Conservation (phyloP, 2,113 vertebrate species). For the Festucalex cinctus region DNA sequence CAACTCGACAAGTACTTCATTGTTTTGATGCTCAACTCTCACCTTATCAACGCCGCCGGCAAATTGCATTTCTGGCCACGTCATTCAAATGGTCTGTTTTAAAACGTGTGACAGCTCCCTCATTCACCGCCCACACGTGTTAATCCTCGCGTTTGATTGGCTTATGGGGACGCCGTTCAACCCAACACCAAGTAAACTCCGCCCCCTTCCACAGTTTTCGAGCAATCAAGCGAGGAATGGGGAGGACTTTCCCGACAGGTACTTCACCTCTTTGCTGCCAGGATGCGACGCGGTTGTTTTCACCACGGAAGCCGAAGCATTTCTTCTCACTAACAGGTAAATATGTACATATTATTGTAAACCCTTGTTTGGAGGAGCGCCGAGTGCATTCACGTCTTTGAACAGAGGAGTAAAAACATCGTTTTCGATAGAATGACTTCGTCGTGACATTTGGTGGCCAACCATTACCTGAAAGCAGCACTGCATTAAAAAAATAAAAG, state of each 20-base stretch:
- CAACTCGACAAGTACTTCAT: neutral
- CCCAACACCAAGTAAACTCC: neutral
- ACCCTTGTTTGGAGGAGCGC: conserved; percentile 7
- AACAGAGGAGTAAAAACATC: conserved; percentile 11
- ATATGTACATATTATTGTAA: neutral
- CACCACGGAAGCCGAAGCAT: conserved; percentile 42
- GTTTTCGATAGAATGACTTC: conserved; percentile 57
- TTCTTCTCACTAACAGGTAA: neutral
- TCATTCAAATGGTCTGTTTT: conserved; percentile 34
- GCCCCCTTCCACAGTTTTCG: conserved; percentile 23
- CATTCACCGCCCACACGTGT: neutral
- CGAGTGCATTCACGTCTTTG: conserved; percentile 2
- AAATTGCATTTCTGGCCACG: conserved; percentile 16
- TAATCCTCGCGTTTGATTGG: conserved; percentile 26
- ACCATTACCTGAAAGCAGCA: neutral
- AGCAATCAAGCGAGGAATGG: conserved; percentile 13
- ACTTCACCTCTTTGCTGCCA: neutral
- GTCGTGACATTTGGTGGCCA: conserved; percentile 3
- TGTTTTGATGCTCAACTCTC: neutral
- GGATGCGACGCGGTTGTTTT: conserved; percentile 37
- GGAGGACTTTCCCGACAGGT: neutral
- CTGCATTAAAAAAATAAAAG: rapidly evolving
- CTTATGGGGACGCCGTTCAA: neutral
- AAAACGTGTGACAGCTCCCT: neutral
- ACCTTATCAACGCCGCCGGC: neutral